Conservation (phyloP, 2,797 vertebrate species). For the Sebastolobus alascanus region DNA sequence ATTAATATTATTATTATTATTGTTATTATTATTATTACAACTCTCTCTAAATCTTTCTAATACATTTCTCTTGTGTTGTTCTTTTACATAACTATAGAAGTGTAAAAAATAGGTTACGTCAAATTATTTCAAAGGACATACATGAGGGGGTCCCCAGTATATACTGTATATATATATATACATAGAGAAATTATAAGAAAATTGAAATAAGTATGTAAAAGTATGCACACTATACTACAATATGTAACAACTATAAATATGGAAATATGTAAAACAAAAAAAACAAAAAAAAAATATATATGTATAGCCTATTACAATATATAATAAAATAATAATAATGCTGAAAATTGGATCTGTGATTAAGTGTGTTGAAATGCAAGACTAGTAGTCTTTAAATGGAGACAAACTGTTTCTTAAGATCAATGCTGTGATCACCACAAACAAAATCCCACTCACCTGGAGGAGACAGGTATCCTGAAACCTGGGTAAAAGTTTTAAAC, state of each 20-base stretch:
- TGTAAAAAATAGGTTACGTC: no score
- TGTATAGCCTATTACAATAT: neutral
- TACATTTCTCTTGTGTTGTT: no score
- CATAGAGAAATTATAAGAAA: no score
- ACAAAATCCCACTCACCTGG: neutral
- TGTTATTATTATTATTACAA: no score
- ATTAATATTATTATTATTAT: no score
- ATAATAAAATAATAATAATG: neutral
- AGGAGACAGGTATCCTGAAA: neutral
- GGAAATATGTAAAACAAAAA: fast-evolving
- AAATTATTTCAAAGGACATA: no score
- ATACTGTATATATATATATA: fast-evolving
- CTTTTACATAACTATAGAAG: no score
- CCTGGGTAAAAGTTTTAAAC: neutral
- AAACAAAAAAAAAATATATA: neutral
- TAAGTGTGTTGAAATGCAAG: neutral
- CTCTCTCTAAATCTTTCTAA: no score
- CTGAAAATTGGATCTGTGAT: neutral
- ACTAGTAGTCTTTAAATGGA: neutral
- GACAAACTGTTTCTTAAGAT: neutral
- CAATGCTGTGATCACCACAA: neutral
- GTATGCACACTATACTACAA: neutral
- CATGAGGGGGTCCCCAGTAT: no score
- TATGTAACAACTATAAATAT: neutral
- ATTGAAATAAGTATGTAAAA: no score